Conservation (phyloP, 2,888 invertebrate genomes). For the Euphydryas editha region DNA sequence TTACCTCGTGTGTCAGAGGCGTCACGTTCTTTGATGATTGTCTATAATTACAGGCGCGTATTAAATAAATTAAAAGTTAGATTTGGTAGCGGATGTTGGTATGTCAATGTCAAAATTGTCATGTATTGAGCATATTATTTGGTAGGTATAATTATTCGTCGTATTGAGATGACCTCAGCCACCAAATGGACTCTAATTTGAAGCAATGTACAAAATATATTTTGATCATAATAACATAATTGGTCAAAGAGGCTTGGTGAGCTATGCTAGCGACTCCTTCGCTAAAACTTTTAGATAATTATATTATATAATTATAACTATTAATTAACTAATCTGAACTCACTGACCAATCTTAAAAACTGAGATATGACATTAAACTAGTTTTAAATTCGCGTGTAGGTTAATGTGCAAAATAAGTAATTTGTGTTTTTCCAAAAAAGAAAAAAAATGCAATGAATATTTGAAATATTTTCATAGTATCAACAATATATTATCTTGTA, state of each 20-base stretch:
- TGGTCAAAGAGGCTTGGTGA: constrained; percentile 10
- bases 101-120: constrained; percentile 66
- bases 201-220: constrained; percentile 14
- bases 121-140: constrained; percentile 40
- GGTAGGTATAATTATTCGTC: constrained; percentile 37
- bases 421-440: no score
- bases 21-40: constrained; percentile 72
- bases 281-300: not conserved
- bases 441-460: no score
- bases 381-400: no score
- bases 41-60: constrained; percentile 77
- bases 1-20: constrained; percentile 78
- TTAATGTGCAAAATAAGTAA: no score
- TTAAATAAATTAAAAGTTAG: constrained; percentile 72
- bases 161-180: constrained; percentile 36
- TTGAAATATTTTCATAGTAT: no score
- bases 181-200: constrained; percentile 28
- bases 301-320: not conserved
- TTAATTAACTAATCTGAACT: not conserved
- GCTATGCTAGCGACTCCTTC: constrained; percentile 5
- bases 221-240: constrained; percentile 23
- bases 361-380: no score
- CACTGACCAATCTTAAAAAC: no score
- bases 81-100: constrained; percentile 52
- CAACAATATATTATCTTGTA: no score